phyloP scores from a whole-genome alignment of 2,113 vertebrate genomes.

The Phocoena phocoena region DNA sequence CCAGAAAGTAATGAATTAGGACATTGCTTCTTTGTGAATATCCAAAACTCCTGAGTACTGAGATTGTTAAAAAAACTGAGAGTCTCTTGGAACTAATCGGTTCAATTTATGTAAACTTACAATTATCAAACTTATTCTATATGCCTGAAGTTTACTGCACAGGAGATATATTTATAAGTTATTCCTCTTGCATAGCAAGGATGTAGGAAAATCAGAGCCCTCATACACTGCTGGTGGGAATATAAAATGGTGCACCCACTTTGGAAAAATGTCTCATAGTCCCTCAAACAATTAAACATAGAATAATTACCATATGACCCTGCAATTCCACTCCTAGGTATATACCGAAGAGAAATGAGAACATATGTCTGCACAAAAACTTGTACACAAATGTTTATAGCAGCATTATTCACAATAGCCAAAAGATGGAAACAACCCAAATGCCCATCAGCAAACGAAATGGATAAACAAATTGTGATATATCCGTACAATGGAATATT shows the following conservation, averaged over 20 bases:
- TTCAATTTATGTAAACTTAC: background rate
- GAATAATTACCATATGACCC: background rate
- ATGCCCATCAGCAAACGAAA: background rate
- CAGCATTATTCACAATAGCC: background rate
- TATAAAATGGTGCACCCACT: background rate
- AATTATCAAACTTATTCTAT: background rate
- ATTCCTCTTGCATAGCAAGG: background rate
- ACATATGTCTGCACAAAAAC: background rate
- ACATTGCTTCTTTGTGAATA: background rate
- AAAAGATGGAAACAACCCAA: background rate
- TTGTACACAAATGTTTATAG: background rate
- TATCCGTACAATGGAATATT: background rate
- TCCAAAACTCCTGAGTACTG: background rate
- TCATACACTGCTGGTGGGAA: background rate
- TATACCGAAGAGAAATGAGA: background rate
- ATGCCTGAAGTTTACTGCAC: background rate
- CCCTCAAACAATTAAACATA: background rate
- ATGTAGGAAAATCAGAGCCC: background rate
- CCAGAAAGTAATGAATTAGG: background rate
- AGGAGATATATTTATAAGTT: background rate
- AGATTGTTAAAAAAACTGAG: background rate
- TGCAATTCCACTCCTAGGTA: background rate
- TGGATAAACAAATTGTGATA: background rate
- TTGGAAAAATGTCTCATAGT: background rate
- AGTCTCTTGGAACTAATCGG: background rate